Conservation (phyloP, 2,888 invertebrate genomes). For the Agrilus mali region DNA sequence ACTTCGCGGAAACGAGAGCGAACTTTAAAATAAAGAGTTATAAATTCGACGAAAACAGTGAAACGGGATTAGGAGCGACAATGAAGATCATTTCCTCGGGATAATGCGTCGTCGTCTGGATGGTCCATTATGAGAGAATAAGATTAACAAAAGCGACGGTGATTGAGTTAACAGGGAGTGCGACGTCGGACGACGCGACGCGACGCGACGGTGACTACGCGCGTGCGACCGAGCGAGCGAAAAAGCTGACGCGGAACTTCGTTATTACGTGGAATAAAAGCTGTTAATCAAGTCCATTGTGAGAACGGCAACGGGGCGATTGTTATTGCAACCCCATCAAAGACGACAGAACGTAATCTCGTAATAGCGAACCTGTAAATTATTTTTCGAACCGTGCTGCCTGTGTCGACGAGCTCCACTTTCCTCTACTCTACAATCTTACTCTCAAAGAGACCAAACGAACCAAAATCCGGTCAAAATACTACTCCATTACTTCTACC, state of each 20-base stretch:
- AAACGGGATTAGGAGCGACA: too few species aligned
- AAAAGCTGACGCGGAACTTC: not conserved
- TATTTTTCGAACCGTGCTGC: too few species aligned
- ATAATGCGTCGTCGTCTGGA: not conserved
- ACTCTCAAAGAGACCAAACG: too few species aligned
- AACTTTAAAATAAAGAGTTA: too few species aligned
- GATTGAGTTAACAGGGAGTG: slow-evolving; percentile 2
- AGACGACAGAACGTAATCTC: slow-evolving; percentile 1
- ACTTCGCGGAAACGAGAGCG: too few species aligned
- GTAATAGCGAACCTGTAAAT: too few species aligned
- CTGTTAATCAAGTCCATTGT: slow-evolving; percentile 13
- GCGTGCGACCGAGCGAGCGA: slow-evolving; percentile 1
- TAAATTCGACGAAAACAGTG: too few species aligned
- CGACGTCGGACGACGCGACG: not conserved
- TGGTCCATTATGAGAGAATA: slow-evolving; percentile 6
- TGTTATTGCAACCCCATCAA: slow-evolving; percentile 7
- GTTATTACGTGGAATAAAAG: slow-evolving; percentile 6
- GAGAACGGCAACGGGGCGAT: slow-evolving; percentile 5
- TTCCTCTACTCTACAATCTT: too few species aligned
- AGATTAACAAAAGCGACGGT: slow-evolving; percentile 3
- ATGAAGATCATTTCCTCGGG: too few species aligned
- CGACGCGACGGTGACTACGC: not conserved
- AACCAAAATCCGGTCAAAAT: too few species aligned
- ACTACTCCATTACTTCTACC: too few species aligned
- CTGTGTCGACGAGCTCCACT: too few species aligned